Percentiles rank a stretch among this genome's conserved stretches.
Conservation (phyloP, 35 echinoderm and acorn worm species). For the Apostichopus japonicus region DNA sequence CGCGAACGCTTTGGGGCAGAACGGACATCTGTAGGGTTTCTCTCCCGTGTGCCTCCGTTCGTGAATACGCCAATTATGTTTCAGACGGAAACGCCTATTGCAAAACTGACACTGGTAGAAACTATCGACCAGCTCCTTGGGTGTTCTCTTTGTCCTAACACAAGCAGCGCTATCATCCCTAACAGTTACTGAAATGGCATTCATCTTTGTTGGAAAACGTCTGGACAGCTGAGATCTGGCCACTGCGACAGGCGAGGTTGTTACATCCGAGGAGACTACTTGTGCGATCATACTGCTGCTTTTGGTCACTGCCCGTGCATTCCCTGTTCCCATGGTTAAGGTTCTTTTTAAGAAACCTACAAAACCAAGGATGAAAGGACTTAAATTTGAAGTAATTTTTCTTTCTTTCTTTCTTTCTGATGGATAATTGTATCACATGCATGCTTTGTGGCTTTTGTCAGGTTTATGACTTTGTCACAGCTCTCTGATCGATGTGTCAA, state of each 20-base stretch:
- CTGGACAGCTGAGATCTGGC: background rate
- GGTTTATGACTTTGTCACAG: too few relatives aligned
- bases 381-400: background rate
- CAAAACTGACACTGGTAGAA: conserved; percentile 34
- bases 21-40: conserved; percentile 58
- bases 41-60: conserved; percentile 61
- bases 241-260: background rate
- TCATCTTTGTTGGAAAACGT: background rate
- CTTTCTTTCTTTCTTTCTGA: background rate
- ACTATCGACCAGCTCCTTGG: background rate
- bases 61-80: conserved; percentile 35
- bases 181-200: background rate
- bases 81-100: conserved; percentile 37
- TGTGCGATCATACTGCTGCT: background rate
- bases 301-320: background rate
- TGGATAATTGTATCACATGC: too few relatives aligned
- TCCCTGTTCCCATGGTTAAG: background rate
- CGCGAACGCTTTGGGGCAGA: conserved; percentile 55
- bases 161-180: too few relatives aligned
- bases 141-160: too few relatives aligned
- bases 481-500: too few relatives aligned
- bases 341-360: background rate
- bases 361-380: conserved; percentile 27
- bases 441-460: too few relatives aligned
- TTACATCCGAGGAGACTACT: background rate